These are phyloP conservation scores for Poeciliopsis turneri DNA, from an alignment of 2,797 vertebrate species.

Conservation along the genomic window DNA sequence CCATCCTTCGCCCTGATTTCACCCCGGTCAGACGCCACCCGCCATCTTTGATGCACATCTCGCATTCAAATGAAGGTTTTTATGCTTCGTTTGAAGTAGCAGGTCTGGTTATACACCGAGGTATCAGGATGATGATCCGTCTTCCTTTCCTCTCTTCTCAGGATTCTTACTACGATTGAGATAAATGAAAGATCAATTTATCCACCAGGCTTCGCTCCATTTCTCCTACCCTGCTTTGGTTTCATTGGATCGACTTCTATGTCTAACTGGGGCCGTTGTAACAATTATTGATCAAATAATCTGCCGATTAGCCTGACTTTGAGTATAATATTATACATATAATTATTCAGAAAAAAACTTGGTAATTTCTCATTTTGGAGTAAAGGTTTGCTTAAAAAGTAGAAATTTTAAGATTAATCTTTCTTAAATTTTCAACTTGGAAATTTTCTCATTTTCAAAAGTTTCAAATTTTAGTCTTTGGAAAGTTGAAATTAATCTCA, in stretches of 20 bases:
- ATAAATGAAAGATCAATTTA: constrained; percentile 76
- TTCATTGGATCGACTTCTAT: constrained; percentile 32
- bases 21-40: constrained; percentile 53
- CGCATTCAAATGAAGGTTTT: constrained; percentile 29
- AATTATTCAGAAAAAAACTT: no score
- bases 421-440: no score
- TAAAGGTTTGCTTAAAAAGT: no score
- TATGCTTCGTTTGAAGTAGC: constrained; percentile 15
- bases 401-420: no score
- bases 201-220: constrained; percentile 57
- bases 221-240: constrained; percentile 28
- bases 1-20: constrained; percentile 70
- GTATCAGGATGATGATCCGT: constrained; percentile 60
- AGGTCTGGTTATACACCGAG: constrained; percentile 42
- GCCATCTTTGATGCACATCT: constrained; percentile 6
- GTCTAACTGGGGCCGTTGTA: constrained; percentile 9
- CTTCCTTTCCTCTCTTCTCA: constrained; percentile 69
- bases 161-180: constrained; percentile 66
- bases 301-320: no score
- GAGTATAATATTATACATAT: no score
- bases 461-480: no score
- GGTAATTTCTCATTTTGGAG: no score
- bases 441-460: no score
- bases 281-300: no score
- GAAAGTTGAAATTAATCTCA: no score